Percentiles rank a stretch among this genome's conserved stretches.
Evolutionary conservation across 2,888 invertebrate genomes (phyloP).

Genomic region (Eupithecia dodoneata): DNA sequence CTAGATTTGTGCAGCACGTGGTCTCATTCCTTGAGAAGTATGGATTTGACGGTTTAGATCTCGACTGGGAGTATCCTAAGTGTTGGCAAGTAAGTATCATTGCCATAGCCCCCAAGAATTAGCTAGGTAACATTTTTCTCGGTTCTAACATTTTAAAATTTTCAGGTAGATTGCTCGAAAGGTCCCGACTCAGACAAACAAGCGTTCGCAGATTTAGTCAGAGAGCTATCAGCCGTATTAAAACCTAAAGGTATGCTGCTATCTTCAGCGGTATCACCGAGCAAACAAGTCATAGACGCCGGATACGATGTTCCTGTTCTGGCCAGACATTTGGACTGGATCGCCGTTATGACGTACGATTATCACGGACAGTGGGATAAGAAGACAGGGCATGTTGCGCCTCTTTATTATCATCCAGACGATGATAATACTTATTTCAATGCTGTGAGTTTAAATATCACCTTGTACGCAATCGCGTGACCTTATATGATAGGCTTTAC

Average conservation of each 20-base stretch:
- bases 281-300: constrained; percentile 93
- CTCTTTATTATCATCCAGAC: constrained; percentile 91
- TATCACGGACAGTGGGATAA: constrained; percentile 97
- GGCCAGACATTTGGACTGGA: constrained; percentile 92
- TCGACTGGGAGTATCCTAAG: constrained; percentile 98
- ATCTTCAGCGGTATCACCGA: constrained; percentile 94
- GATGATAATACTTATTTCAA: constrained; percentile 93
- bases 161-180: constrained; percentile 92
- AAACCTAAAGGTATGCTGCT: constrained; percentile 88
- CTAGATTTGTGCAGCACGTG: constrained; percentile 89
- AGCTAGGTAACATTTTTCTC: not conserved
- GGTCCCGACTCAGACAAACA: constrained; percentile 93
- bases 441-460: constrained; percentile 83
- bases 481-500: not conserved
- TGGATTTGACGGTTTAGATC: constrained; percentile 95
- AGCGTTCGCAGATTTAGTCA: constrained; percentile 89
- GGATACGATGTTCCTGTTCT: constrained; percentile 92
- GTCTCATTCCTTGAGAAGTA: constrained; percentile 91
- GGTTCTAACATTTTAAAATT: constrained; percentile 26
- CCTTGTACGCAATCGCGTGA: constrained; percentile 23
- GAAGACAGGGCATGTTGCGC: constrained; percentile 95
- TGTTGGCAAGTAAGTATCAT: constrained; percentile 88
- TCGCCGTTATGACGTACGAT: constrained; percentile 96
- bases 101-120: not conserved
- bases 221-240: constrained; percentile 88